These are phyloP conservation scores for Keiferia lycopersicella DNA, from an alignment of 2,888 invertebrate species.

Conservation along the genomic window DNA sequence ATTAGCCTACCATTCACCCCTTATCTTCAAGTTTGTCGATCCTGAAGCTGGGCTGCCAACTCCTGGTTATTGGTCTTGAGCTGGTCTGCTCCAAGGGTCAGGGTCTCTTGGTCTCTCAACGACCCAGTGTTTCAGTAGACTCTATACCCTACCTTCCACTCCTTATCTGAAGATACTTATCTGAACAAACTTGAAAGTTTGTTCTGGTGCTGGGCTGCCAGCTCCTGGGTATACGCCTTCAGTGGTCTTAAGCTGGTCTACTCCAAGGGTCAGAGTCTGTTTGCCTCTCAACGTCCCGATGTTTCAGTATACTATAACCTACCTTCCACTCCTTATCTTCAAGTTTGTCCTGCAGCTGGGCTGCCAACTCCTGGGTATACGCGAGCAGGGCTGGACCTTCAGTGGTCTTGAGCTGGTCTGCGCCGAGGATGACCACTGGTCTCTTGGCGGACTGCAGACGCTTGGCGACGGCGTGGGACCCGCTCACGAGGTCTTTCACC, in stretches of 20 bases:
- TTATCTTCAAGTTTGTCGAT: neutral
- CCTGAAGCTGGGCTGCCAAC: neutral
- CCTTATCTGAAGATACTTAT: too few relatives aligned
- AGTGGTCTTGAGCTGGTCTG: slow-evolving; percentile 88
- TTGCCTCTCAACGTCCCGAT: neutral
- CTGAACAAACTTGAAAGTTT: too few relatives aligned
- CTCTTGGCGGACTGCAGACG: slow-evolving; percentile 89
- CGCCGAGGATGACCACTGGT: slow-evolving; percentile 96
- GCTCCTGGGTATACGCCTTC: too few relatives aligned
- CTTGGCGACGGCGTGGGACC: slow-evolving; percentile 76
- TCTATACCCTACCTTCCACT: too few relatives aligned
- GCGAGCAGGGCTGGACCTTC: slow-evolving; percentile 90
- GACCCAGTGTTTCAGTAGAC: too few relatives aligned
- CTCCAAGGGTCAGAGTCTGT: neutral
- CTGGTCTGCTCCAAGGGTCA: too few relatives aligned
- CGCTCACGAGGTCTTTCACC: slow-evolving; percentile 88
- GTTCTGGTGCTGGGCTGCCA: too few relatives aligned
- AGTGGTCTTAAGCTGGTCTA: neutral
- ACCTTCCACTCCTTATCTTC: slow-evolving; percentile 80
- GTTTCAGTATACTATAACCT: slow-evolving; percentile 20
- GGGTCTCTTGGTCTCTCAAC: too few relatives aligned
- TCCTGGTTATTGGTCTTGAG: neutral
- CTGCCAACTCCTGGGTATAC: slow-evolving; percentile 87
- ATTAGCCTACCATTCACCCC: neutral
- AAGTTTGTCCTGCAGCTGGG: slow-evolving; percentile 78